Percentiles rank a stretch among this genome's conserved stretches.
These are phyloP conservation scores for Phalacrocorax aristotelis DNA, from an alignment of 2,113 vertebrate genomes.

Conservation along the genomic window DNA sequence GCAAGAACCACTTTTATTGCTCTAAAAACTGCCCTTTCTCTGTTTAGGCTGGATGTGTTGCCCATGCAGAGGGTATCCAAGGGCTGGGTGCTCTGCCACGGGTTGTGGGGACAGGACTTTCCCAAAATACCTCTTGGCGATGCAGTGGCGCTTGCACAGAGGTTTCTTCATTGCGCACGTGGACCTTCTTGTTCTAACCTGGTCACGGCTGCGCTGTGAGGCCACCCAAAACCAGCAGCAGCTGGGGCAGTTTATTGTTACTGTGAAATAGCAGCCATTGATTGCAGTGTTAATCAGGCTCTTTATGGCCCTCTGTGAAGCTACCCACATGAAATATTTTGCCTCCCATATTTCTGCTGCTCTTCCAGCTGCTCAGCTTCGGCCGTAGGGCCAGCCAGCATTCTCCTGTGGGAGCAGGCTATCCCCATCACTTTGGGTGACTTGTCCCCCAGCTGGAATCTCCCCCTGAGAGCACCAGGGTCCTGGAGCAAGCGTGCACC, in stretches of 20 bases:
- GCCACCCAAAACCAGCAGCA: neutral
- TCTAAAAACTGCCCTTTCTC: neutral
- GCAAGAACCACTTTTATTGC: neutral
- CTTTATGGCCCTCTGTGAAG: neutral
- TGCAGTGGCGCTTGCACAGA: neutral
- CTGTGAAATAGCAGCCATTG: neutral
- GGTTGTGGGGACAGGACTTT: neutral
- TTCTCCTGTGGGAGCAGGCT: neutral
- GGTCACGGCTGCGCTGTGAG: neutral
- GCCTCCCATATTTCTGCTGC: neutral
- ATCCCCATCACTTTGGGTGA: neutral
- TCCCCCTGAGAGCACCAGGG: neutral
- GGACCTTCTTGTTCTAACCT: neutral
- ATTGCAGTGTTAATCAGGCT: neutral
- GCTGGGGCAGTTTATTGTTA: neutral
- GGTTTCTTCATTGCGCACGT: fast-evolving
- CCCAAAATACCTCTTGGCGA: neutral
- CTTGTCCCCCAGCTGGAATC: neutral
- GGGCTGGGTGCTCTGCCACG: neutral
- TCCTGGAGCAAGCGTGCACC: neutral
- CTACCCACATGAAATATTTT: neutral
- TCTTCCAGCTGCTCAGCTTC: neutral
- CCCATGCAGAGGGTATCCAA: neutral
- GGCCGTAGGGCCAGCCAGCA: neutral
- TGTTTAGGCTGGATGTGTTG: neutral